These are phyloP conservation scores for Sebastes steindachneri DNA, from an alignment of 2,797 vertebrate genomes.

Conservation along the genomic window DNA sequence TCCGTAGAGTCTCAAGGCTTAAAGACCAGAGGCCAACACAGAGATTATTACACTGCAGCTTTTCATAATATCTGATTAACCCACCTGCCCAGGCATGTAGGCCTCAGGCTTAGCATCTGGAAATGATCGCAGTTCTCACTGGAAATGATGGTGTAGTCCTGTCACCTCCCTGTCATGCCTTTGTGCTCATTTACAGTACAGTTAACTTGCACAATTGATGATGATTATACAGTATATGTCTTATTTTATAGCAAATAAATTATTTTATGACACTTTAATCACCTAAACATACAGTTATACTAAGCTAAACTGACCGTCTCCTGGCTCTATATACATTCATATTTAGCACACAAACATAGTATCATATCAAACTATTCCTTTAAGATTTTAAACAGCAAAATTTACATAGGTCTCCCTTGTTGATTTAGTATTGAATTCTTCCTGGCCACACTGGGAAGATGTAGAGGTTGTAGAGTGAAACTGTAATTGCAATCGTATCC, in stretches of 20 bases:
- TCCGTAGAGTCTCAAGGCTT: slow-evolving; percentile 21
- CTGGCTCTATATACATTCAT: not conserved
- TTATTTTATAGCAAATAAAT: not conserved
- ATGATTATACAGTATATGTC: not conserved
- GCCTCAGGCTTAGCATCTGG: slow-evolving; percentile 43
- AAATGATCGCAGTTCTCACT: slow-evolving; percentile 19
- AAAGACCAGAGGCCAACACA: slow-evolving; percentile 22
- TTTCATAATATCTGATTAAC: slow-evolving; percentile 61
- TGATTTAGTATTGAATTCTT: not conserved
- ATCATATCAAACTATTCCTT: not conserved
- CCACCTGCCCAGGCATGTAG: slow-evolving; percentile 49
- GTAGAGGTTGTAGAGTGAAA: not conserved
- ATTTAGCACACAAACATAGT: not conserved
- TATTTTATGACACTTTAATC: not conserved
- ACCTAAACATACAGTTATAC: not conserved
- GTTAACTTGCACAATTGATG: not conserved
- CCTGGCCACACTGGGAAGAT: not conserved
- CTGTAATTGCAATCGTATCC: not conserved
- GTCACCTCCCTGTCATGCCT: slow-evolving; percentile 1
- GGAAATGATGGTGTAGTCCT: slow-evolving; percentile 15
- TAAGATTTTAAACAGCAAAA: not conserved
- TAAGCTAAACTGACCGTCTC: not conserved
- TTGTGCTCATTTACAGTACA: not conserved
- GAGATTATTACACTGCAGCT: slow-evolving; percentile 39
- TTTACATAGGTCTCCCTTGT: not conserved